Conservation (phyloP, 2,113 vertebrate genomes). For the Pleuronectes platessa region DNA sequence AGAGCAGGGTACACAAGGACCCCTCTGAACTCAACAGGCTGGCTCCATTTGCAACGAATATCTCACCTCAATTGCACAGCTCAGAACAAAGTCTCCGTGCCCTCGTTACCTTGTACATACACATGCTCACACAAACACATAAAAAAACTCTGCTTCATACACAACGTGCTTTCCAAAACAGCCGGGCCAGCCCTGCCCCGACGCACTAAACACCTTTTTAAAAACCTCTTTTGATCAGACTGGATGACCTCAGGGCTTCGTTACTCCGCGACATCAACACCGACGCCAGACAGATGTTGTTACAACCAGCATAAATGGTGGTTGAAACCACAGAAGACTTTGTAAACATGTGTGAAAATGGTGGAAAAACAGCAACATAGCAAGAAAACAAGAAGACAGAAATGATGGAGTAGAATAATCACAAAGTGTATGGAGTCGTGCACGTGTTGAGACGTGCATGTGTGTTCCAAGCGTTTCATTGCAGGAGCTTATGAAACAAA, state of each 20-base stretch:
- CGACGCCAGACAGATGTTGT: slow-evolving; percentile 31
- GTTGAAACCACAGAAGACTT: slow-evolving; percentile 61
- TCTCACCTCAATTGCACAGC: slow-evolving; percentile 66
- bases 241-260: slow-evolving; percentile 49
- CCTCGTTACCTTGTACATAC: slow-evolving; percentile 38
- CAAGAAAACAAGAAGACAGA: slow-evolving; percentile 30
- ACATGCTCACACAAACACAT: slow-evolving; percentile 7
- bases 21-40: slow-evolving; percentile 75
- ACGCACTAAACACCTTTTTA: slow-evolving; percentile 42
- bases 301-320: slow-evolving; percentile 62
- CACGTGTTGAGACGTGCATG: slow-evolving; percentile 26
- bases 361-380: slow-evolving; percentile 44
- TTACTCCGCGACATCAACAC: slow-evolving; percentile 53
- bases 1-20: slow-evolving; percentile 76
- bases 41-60: slow-evolving; percentile 66
- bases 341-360: slow-evolving; percentile 49
- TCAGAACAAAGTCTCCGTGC: slow-evolving; percentile 61
- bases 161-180: slow-evolving; percentile 61
- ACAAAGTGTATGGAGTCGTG: slow-evolving; percentile 4
- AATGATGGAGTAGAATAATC: slow-evolving; percentile 34
- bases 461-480: background rate
- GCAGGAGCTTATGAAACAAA: too few species aligned
- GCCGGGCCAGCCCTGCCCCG: slow-evolving; percentile 27
- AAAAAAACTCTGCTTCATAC: slow-evolving; percentile 27
- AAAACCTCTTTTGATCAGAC: slow-evolving; percentile 66